Percentiles rank a stretch among this genome's conserved stretches.
These are phyloP conservation scores for Geococcyx californianus DNA, from an alignment of 2,113 vertebrate species.

Conservation along the genomic window DNA sequence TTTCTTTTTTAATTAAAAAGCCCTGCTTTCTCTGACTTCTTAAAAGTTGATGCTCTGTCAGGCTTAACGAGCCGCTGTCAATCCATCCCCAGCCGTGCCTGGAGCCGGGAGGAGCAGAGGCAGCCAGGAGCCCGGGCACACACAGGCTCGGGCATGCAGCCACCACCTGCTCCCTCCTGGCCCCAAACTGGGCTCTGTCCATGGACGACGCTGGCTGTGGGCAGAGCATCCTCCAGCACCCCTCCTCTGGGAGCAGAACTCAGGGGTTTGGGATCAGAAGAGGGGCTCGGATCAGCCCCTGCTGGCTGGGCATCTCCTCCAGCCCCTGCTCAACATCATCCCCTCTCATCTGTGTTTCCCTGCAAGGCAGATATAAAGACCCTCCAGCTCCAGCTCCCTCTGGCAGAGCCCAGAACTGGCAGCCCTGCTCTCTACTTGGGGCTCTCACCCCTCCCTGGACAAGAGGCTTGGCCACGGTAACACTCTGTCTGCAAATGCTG, in stretches of 20 bases:
- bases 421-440: background rate
- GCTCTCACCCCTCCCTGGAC: background rate
- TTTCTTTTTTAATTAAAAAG: conserved; percentile 12
- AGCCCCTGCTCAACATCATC: background rate
- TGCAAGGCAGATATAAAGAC: background rate
- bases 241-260: background rate
- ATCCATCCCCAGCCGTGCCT: background rate
- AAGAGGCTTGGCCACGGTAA: accelerated
- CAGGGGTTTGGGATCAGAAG: accelerated
- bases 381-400: background rate
- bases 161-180: background rate
- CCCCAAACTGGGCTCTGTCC: accelerated
- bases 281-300: background rate
- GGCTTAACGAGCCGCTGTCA: conserved; percentile 47
- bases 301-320: background rate
- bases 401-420: background rate
- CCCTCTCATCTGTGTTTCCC: accelerated
- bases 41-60: conserved; percentile 27
- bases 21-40: background rate
- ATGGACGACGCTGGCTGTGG: accelerated
- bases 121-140: background rate
- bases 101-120: background rate
- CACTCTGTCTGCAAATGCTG: background rate
- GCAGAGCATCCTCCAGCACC: background rate
- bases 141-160: accelerated